phyloP scores from a whole-genome alignment of 53 echinoderm and acorn worm species.

The Crossaster papposus region DNA sequence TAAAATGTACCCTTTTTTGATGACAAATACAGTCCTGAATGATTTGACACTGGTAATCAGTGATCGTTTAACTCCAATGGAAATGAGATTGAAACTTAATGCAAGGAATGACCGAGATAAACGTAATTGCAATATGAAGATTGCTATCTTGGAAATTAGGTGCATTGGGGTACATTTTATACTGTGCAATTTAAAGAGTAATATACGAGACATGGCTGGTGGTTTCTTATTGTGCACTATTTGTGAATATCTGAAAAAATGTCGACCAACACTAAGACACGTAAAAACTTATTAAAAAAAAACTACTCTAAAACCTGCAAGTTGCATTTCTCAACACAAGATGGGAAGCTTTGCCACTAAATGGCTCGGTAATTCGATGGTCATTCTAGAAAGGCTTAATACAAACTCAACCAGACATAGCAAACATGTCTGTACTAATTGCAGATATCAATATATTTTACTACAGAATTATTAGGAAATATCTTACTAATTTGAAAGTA shows the following conservation, averaged over 20 bases:
- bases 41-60: background rate
- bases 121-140: background rate
- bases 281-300: background rate
- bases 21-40: background rate
- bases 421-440: too few relatives aligned
- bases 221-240: slow-evolving; percentile 31
- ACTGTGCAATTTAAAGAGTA: background rate
- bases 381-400: background rate
- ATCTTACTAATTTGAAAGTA: too few relatives aligned
- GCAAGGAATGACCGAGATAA: background rate
- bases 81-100: background rate
- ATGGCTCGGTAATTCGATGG: background rate
- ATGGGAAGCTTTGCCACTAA: background rate
- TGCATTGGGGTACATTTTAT: slow-evolving; percentile 8
- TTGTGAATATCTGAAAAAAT: background rate
- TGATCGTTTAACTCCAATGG: background rate
- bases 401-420: too few relatives aligned
- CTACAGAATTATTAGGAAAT: too few relatives aligned
- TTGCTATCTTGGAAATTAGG: background rate
- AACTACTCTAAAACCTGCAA: background rate
- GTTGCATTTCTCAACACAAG: background rate
- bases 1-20: background rate
- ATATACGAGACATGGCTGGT: slow-evolving; percentile 47
- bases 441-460: too few relatives aligned
- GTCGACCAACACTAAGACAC: background rate